phyloP scores from a whole-genome alignment of 1,140 invertebrate genomes.

The Drosophila oshimai region DNA sequence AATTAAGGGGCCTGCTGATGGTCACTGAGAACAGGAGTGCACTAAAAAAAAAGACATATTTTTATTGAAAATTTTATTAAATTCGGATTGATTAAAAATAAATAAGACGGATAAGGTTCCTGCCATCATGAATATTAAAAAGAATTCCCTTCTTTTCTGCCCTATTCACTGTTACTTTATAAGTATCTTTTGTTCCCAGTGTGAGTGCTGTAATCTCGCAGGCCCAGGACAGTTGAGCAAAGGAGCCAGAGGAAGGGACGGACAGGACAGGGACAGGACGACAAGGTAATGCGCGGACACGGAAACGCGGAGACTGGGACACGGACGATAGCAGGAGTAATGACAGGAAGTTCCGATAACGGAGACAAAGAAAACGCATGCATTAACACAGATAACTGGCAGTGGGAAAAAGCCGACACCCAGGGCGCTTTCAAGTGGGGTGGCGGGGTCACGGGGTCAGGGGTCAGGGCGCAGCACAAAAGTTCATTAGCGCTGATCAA shows the following conservation, averaged over 20 bases:
- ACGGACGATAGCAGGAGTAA: slow-evolving; percentile 67
- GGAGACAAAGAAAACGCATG: slow-evolving; percentile 68
- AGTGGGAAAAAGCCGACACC: slow-evolving; percentile 10
- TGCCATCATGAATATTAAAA: no score
- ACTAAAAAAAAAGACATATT: not conserved
- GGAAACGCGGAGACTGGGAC: slow-evolving; percentile 33
- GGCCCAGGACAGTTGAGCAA: slow-evolving; percentile 9
- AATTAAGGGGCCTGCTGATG: slow-evolving; percentile 43
- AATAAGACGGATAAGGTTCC: no score
- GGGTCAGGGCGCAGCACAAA: slow-evolving; percentile 45
- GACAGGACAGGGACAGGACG: slow-evolving; percentile 6
- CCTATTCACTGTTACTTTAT: no score
- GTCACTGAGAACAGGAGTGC: not conserved
- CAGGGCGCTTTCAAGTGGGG: not conserved
- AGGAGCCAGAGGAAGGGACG: slow-evolving; percentile 8
- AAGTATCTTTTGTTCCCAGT: slow-evolving; percentile 10
- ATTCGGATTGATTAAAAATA: not conserved
- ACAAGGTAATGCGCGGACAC: slow-evolving; percentile 57
- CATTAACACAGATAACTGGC: slow-evolving; percentile 65
- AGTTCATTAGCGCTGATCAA: slow-evolving; percentile 74
- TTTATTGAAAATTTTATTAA: not conserved
- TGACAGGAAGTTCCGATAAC: slow-evolving; percentile 72
- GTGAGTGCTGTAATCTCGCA: slow-evolving; percentile 45
- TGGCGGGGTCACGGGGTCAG: not conserved
- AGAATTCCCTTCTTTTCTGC: no score